Percentiles rank a stretch among this genome's conserved stretches.
Evolutionary conservation across 2,797 vertebrate species (phyloP).

Genomic region (Aulostomus chinensis): DNA sequence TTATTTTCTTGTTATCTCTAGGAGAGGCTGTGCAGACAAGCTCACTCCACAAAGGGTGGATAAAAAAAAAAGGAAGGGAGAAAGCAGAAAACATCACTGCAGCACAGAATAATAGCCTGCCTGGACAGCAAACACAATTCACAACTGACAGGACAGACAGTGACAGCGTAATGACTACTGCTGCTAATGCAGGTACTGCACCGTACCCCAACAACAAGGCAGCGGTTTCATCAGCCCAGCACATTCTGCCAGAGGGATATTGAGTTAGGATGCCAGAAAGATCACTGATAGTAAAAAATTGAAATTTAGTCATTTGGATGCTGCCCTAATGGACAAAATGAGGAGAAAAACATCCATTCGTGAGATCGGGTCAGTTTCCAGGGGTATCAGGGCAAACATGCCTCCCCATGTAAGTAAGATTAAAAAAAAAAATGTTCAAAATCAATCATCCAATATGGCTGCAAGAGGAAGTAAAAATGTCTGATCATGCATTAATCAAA

Average conservation of each 20-base stretch:
- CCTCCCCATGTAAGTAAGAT: no score
- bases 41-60: slow-evolving; percentile 12
- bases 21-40: slow-evolving; percentile 11
- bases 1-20: slow-evolving; percentile 16
- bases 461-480: no score
- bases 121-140: slow-evolving; percentile 35
- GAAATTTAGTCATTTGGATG: slow-evolving; percentile 26
- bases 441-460: no score
- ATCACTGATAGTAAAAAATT: slow-evolving; percentile 33
- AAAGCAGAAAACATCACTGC: slow-evolving; percentile 16
- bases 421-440: no score
- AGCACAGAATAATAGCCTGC: slow-evolving; percentile 41
- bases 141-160: slow-evolving; percentile 39
- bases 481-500: no score
- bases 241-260: slow-evolving; percentile 34
- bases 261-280: slow-evolving; percentile 35
- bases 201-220: slow-evolving; percentile 50
- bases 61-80: background rate
- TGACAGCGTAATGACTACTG: slow-evolving; percentile 63
- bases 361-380: no score
- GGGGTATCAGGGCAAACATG: no score
- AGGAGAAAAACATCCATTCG: no score
- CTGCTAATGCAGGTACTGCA: slow-evolving; percentile 33
- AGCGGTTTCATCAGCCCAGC: slow-evolving; percentile 38
- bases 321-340: slow-evolving; percentile 31